Evolutionary conservation across 2,888 invertebrate species (phyloP), one percentile per base, ranked within the genome.

Genomic region (Saturnia japonica): DNA sequence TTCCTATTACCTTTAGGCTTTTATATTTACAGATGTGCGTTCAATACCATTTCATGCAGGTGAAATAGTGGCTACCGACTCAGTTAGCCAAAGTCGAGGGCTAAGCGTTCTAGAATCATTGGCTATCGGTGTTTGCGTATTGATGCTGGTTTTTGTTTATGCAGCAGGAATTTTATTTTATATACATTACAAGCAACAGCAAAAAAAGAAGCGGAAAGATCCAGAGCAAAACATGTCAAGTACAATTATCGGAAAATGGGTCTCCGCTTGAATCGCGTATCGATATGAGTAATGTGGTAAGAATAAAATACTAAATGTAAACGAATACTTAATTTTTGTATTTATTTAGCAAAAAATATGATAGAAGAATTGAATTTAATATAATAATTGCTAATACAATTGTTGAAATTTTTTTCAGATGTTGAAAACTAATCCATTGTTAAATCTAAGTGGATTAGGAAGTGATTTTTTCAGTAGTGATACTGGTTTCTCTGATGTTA

Each of bases 161-260:
- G 96, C 97, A 6, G 96, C 97, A 0, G 97, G 97, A 1, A 97
- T 98, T 9, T 96, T 97, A 70, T 95, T 98, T 70, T 98, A 97
- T 82, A 89, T 98, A 22, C 96, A 97, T 85, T 95, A 97, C 71
- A 95, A 96, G 73, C 95, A 95, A 80, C 95, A 96, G 75, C 96
- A 95, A 81, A 95, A 95, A 70, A 95, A 95, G 74, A 93, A 91
- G 71, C 81, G 86, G 51, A 92, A 91, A 68, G 94, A 93, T 72
- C 88, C 90, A 1, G 93, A 94, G 75, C 79, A 87, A 74, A 91
- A 88, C 74, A 78, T 86, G 70, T 85, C 91, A 1, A 87, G 86
- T 69, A 87, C 88, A 9, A n/a, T 77, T 86, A 67, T 89, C 90
- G 19, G 91, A 91, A 28, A 90, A 90, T 73, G 86, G 81, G 1